Evolutionary conservation across 2,113 vertebrate species (phyloP), one percentile per base, ranked within the genome.

Genomic region (Chroicocephalus ridibundus): DNA sequence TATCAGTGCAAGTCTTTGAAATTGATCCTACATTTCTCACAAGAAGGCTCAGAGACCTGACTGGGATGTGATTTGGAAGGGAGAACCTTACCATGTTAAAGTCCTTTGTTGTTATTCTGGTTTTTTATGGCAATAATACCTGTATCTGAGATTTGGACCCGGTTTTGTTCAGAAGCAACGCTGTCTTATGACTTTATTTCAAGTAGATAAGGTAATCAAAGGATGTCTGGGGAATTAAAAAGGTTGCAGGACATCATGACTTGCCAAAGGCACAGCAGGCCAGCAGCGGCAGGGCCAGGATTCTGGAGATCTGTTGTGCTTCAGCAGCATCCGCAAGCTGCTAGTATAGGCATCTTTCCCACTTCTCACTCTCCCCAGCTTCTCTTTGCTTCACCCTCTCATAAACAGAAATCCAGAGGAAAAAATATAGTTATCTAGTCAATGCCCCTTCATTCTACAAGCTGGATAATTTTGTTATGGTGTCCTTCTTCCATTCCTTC

Each of bases 221-320:
- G 49, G 36, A 49, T 82, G 54, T 20, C 75, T 82, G 29, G 71
- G 68, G 90, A 92, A 92, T 77, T 69, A 83, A 74, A 94, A 87
- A 86, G 55, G 76, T 86, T 66, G n/a, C 70, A 83, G 71, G 54
- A 69, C 51, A 62, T 52, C 54, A 40, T n/a, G 62, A 62, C 75
- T 90, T 96, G 92, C 92, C 89, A 96, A 91, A 90, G 70, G 54
- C 92, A 94, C 75, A 94, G 92, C 89, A 94, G 92, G 87, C 38
- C 31, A 3, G 46, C 70, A 90, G 71, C 0, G 0, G 22, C 71
- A 72, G 82, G 52, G 70, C 75, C 82, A 70, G 71, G 58, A 93
- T 79, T 86, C 76, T 82, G 71, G 82, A 93, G 82, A 70, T 57
- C 40, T 80, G 76, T 42, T 18, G 47, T 88, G 78, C 40, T 90